These are phyloP conservation scores for Dicaeum eximium DNA, from an alignment of 2,113 vertebrate species.

Conservation along the genomic window DNA sequence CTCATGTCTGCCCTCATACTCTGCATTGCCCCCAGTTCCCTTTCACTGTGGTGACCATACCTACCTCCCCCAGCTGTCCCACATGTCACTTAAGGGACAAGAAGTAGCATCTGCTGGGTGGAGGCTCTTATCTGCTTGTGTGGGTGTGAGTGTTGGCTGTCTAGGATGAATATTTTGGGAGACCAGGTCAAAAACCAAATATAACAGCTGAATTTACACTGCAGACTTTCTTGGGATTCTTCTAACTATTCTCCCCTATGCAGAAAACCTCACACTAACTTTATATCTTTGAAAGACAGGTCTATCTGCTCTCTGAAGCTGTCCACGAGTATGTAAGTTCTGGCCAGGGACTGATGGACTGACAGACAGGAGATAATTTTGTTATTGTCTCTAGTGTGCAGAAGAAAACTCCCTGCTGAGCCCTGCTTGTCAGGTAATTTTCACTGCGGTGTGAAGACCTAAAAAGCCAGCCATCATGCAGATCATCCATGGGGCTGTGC, in stretches of 20 bases:
- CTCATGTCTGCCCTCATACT: rapidly evolving
- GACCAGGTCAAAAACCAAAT: background rate
- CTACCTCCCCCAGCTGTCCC: background rate
- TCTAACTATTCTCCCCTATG: background rate
- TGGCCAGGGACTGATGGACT: background rate
- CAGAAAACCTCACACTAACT: background rate
- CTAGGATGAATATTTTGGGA: background rate
- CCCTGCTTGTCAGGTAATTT: background rate
- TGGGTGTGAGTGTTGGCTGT: background rate
- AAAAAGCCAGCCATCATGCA: background rate
- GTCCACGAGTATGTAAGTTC: background rate
- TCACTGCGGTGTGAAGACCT: background rate
- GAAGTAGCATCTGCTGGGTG: background rate
- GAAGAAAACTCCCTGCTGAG: background rate
- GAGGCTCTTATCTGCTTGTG: background rate
- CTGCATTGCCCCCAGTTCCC: background rate
- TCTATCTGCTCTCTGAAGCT: background rate
- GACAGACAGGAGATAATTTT: background rate
- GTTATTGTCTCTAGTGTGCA: background rate
- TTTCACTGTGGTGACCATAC: background rate
- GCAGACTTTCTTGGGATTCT: background rate
- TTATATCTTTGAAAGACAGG: background rate
- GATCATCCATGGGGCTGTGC: background rate
- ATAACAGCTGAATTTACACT: background rate
- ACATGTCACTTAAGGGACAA: background rate